These are phyloP conservation scores for Catostomus latipinnis DNA, from an alignment of 2,797 vertebrate species.

Conservation along the genomic window DNA sequence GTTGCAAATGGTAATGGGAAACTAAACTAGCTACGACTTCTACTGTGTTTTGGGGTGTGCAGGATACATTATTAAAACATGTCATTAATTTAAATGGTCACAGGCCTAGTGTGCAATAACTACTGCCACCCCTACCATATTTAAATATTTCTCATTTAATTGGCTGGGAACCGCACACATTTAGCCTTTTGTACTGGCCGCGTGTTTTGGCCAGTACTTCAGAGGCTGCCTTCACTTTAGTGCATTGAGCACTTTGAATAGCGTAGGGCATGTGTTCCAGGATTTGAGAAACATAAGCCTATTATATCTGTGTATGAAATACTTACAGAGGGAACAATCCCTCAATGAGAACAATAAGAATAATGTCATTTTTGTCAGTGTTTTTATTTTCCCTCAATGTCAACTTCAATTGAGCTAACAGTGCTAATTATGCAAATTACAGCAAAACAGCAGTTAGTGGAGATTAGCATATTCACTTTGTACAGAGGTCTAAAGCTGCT, in stretches of 20 bases:
- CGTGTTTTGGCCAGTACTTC: conserved; percentile 40
- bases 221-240: conserved; percentile 53
- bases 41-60: no score
- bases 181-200: conserved; percentile 39
- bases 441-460: conserved; percentile 29
- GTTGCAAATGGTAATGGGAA: no score
- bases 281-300: conserved; percentile 59
- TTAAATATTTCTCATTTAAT: conserved; percentile 1
- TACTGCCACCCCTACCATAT: not conserved
- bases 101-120: not conserved
- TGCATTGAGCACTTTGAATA: conserved; percentile 46
- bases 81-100: not conserved
- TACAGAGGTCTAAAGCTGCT: not conserved
- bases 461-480: conserved; percentile 32
- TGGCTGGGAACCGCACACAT: conserved; percentile 24
- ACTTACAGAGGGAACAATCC: conserved; percentile 45
- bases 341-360: conserved; percentile 47
- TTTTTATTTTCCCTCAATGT: conserved; percentile 43
- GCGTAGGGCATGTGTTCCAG: conserved; percentile 50
- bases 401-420: conserved; percentile 43
- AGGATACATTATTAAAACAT: no score
- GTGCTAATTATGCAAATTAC: conserved; percentile 54
- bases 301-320: conserved; percentile 56
- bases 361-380: conserved; percentile 41
- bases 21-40: no score